These are phyloP conservation scores for Orthonyx spaldingii DNA, from an alignment of 2,113 vertebrate genomes.

Conservation along the genomic window DNA sequence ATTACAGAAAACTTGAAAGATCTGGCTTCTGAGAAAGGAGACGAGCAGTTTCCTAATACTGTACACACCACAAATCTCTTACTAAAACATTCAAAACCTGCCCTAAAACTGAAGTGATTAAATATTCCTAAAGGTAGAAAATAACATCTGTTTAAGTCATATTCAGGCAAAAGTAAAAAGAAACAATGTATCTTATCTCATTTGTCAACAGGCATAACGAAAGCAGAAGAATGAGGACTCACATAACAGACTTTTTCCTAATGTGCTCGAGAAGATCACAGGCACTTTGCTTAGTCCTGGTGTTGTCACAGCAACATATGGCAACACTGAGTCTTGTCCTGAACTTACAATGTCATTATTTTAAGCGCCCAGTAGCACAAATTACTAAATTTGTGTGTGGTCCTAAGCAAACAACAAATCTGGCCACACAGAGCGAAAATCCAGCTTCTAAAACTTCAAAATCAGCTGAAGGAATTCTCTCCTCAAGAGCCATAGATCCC, in stretches of 20 bases:
- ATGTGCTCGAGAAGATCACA: background rate
- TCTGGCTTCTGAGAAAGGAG: constrained; percentile 25
- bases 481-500: constrained; percentile 45
- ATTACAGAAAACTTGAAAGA: constrained; percentile 59
- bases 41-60: constrained; percentile 14
- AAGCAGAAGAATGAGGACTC: background rate
- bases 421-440: constrained; percentile 53
- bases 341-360: background rate
- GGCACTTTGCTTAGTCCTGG: background rate
- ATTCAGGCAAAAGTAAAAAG: background rate
- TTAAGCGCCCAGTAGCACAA: constrained; percentile 52
- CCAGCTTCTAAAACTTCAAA: constrained; percentile 44
- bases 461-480: constrained; percentile 48
- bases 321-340: background rate
- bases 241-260: background rate
- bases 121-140: constrained; percentile 11
- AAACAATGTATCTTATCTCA: background rate
- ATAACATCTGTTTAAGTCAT: background rate
- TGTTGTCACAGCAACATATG: background rate
- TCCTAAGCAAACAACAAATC: constrained; percentile 52
- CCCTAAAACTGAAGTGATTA: constrained; percentile 22
- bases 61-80: constrained; percentile 4
- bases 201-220: background rate
- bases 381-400: constrained; percentile 47
- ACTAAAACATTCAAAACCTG: background rate